These are phyloP conservation scores for Selene dorsalis DNA, from an alignment of 2,797 vertebrate genomes.

Conservation along the genomic window DNA sequence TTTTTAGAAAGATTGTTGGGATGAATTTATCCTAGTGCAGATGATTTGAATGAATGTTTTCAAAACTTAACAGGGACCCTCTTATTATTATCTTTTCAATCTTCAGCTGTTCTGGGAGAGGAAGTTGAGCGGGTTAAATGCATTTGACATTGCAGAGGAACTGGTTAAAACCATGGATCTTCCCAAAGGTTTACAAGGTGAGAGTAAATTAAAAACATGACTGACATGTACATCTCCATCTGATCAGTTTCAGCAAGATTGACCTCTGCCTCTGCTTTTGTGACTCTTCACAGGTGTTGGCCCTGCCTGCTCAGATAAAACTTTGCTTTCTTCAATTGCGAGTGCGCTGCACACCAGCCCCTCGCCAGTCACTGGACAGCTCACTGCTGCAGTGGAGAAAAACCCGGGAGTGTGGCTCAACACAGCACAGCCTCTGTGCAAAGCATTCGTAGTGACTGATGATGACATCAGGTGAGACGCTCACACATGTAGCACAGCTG, in stretches of 20 bases:
- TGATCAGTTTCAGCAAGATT: not conserved
- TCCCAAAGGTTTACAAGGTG: slow-evolving; percentile 95
- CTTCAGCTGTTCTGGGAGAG: slow-evolving; percentile 96
- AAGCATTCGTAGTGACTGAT: slow-evolving; percentile 96
- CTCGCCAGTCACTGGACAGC: slow-evolving; percentile 94
- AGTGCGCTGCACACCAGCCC: slow-evolving; percentile 96
- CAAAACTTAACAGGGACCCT: not conserved
- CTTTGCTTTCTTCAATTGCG: slow-evolving; percentile 93
- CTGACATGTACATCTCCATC: not conserved
- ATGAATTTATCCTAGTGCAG: not conserved
- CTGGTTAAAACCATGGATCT: slow-evolving; percentile 97
- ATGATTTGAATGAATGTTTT: not conserved
- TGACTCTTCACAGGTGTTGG: slow-evolving; percentile 86
- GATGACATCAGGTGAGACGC: slow-evolving; percentile 92
- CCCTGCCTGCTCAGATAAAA: slow-evolving; percentile 93
- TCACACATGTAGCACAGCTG: not conserved
- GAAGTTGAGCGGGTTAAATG: slow-evolving; percentile 93
- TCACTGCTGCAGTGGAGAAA: slow-evolving; percentile 95
- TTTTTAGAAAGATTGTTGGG: not conserved
- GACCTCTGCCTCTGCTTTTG: slow-evolving; percentile 8
- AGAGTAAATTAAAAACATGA: slow-evolving; percentile 30
- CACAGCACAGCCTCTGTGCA: slow-evolving; percentile 95
- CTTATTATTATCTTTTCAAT: slow-evolving; percentile 1
- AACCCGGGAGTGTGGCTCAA: slow-evolving; percentile 98
- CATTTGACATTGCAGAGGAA: slow-evolving; percentile 96